phyloP scores from a whole-genome alignment of 1,140 invertebrate species.

The Atopsyche davidsoni region DNA sequence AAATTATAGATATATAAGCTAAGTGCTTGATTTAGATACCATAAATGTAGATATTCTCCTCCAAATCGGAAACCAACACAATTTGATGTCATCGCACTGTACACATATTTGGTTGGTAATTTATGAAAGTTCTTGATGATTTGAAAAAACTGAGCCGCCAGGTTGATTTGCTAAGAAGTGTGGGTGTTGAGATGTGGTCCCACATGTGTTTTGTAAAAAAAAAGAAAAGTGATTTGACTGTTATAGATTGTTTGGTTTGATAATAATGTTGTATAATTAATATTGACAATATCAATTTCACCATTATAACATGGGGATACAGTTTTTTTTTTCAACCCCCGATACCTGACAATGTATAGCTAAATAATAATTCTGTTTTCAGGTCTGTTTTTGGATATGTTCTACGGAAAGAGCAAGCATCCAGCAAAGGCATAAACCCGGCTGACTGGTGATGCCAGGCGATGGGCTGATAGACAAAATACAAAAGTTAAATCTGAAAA shows the following conservation, averaged over 20 bases:
- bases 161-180: too few relatives aligned
- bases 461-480: too few relatives aligned
- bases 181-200: too few relatives aligned
- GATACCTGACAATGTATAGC: background rate
- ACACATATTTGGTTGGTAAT: background rate
- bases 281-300: background rate
- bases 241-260: background rate
- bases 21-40: background rate
- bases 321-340: background rate
- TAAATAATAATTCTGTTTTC: conserved; percentile 30
- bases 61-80: background rate
- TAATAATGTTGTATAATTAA: background rate
- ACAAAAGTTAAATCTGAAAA: too few relatives aligned
- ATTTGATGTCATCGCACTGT: background rate
- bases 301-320: conserved; percentile 2
- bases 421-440: conserved; percentile 38
- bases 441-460: too few relatives aligned
- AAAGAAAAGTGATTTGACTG: background rate
- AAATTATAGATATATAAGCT: conserved; percentile 4
- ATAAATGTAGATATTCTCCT: background rate
- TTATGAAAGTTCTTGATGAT: background rate
- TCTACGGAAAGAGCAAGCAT: conserved; percentile 44
- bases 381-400: conserved; percentile 50
- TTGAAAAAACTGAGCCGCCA: background rate
- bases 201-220: background rate